Evolutionary conservation across 1,140 invertebrate genomes (phyloP).

Genomic region (Heliconius eleuchia): DNA sequence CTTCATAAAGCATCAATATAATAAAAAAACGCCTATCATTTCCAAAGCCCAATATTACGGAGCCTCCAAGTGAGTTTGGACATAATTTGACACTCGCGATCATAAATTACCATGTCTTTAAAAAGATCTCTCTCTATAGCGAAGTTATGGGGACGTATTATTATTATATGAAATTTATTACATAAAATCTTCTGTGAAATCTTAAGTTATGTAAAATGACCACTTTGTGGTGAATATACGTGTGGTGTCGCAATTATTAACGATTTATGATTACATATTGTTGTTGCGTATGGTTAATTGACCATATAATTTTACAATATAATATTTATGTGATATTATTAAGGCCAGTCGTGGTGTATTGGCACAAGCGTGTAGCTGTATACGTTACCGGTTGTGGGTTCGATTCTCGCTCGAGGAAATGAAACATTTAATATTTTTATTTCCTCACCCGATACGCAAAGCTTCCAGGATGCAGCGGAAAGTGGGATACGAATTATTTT

Average conservation of each 20-base stretch:
- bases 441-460: too few relatives aligned
- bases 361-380: not conserved
- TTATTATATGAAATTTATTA: conserved; percentile 67
- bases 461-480: too few relatives aligned
- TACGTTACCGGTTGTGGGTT: too few relatives aligned
- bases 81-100: conserved; percentile 68
- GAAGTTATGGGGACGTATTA: conserved; percentile 49
- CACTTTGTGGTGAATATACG: not conserved
- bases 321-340: not conserved
- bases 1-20: conserved; percentile 39
- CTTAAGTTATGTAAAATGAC: conserved; percentile 55
- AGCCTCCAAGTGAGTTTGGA: conserved; percentile 44
- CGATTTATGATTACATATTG: not conserved
- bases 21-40: conserved; percentile 49
- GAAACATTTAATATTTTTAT: too few relatives aligned
- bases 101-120: conserved; percentile 55
- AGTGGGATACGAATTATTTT: too few relatives aligned
- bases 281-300: not conserved
- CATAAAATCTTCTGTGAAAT: conserved; percentile 47
- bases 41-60: conserved; percentile 52
- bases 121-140: conserved; percentile 38
- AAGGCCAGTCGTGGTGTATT: not conserved
- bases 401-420: too few relatives aligned
- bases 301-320: not conserved
- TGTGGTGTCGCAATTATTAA: not conserved